Conservation (phyloP, 2,888 invertebrate species). For the Ichneumon xanthorius region DNA sequence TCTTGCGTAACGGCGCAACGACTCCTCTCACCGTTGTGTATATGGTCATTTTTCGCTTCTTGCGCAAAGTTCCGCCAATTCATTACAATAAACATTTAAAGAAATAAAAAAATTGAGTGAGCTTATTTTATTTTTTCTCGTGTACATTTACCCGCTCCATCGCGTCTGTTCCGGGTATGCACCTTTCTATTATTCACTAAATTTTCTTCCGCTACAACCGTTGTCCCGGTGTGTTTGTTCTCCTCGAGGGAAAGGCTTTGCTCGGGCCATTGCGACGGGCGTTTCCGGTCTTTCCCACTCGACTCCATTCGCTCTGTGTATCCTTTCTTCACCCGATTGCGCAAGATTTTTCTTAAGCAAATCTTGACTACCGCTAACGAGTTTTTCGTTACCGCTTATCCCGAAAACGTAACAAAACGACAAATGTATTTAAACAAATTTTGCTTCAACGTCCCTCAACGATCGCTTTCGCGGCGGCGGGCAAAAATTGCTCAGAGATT, state of each 20-base stretch:
- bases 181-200: background rate
- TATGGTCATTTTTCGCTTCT: constrained; percentile 15
- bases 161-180: background rate
- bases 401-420: background rate
- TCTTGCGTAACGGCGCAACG: constrained; percentile 53
- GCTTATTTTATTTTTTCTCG: background rate
- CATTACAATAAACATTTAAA: background rate
- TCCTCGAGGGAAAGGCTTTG: background rate
- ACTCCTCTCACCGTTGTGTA: constrained; percentile 21
- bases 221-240: constrained; percentile 1
- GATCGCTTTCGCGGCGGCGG: background rate
- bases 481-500: background rate
- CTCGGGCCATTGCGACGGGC: background rate
- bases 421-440: background rate
- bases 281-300: constrained; percentile 43
- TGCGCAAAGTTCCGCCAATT: constrained; percentile 4
- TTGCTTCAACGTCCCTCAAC: too few relatives aligned
- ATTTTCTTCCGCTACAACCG: constrained; percentile 21
- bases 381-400: background rate
- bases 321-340: constrained; percentile 1
- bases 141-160: background rate
- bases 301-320: background rate
- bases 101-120: background rate
- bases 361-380: constrained; percentile 24
- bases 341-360: constrained; percentile 24